These are phyloP conservation scores for Anastatus disparis DNA, from an alignment of 1,140 invertebrate genomes.

Conservation along the genomic window DNA sequence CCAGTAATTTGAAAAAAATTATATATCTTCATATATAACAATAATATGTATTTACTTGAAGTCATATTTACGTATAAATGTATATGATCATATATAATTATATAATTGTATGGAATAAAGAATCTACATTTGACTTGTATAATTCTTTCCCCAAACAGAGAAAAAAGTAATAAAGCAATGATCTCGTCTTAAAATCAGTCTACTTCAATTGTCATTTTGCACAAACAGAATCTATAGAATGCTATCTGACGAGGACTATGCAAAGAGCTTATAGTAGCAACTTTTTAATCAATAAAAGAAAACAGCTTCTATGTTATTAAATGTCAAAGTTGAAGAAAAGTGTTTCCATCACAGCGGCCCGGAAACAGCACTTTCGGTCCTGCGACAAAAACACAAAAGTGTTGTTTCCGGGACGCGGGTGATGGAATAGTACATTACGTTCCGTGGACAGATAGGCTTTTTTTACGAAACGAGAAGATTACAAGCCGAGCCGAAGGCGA, in stretches of 20 bases:
- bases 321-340: constrained; percentile 14
- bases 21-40: constrained; percentile 13
- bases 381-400: too few species aligned
- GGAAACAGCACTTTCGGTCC: too few species aligned
- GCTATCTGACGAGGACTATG: not conserved
- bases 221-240: constrained; percentile 28
- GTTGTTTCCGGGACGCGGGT: too few species aligned
- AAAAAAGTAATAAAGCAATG: not conserved
- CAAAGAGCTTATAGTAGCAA: not conserved
- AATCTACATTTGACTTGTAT: not conserved
- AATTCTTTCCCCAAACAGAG: not conserved
- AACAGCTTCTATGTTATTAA: constrained; percentile 18
- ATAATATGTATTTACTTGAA: not conserved
- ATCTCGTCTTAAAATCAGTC: not conserved
- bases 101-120: not conserved
- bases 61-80: constrained; percentile 1
- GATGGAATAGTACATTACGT: too few species aligned
- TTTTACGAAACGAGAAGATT: too few species aligned
- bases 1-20: not conserved
- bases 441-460: too few species aligned
- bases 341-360: too few species aligned
- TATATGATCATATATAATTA: constrained; percentile 6
- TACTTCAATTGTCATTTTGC: constrained; percentile 32
- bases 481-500: too few species aligned
- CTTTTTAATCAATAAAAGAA: constrained; percentile 13